Evolutionary conservation across 2,888 invertebrate species (phyloP), one percentile per base, ranked within the genome.

Genomic region (Platycheirus albimanus): DNA sequence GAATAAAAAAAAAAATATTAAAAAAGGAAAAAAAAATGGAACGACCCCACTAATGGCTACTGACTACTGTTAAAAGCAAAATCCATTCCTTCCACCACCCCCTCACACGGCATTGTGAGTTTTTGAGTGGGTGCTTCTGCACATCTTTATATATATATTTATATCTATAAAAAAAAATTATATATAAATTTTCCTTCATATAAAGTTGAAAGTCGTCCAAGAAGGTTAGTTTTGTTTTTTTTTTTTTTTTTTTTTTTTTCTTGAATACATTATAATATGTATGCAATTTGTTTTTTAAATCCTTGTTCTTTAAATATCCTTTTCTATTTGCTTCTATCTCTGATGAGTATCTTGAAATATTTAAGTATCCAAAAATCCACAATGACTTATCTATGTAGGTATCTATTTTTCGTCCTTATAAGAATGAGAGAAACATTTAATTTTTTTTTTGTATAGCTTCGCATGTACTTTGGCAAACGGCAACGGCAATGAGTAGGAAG

Each of bases 141-240:
- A 67, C 52, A 61, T 45, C 24, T 41, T n/a, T 45, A 45, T 45
- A 45, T 47, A 47, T 11, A 61, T 45, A 61, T 10, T n/a, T n/a
- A n/a, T n/a, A n/a, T n/a, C n/a, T n/a, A n/a, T n/a, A n/a, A n/a
- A n/a, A n/a, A 61, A 24, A 30, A 43, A 17, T 45, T 45, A 28
- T 61, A 45, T 19, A 61, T 61, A 72, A 43, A 71, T 54, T 54
- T 8, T 61, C 72, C 71, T 71, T 77, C 71, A n/a, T n/a, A n/a
- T 63, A 83, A 69, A 78, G 45, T 78, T 69, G 67, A 77, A 71
- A 81, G 72, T 69, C 67, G 69, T 83, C 72, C 64, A 78, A 72
- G 47, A 83, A 83, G 78, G 83, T 78, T 83, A 64, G 78, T 78
- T 83, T n/a, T n/a, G n/a, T n/a, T n/a, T n/a, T n/a, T n/a, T n/a